phyloP scores from a whole-genome alignment of 2,113 vertebrate genomes.

The Ramphastos sulfuratus region DNA sequence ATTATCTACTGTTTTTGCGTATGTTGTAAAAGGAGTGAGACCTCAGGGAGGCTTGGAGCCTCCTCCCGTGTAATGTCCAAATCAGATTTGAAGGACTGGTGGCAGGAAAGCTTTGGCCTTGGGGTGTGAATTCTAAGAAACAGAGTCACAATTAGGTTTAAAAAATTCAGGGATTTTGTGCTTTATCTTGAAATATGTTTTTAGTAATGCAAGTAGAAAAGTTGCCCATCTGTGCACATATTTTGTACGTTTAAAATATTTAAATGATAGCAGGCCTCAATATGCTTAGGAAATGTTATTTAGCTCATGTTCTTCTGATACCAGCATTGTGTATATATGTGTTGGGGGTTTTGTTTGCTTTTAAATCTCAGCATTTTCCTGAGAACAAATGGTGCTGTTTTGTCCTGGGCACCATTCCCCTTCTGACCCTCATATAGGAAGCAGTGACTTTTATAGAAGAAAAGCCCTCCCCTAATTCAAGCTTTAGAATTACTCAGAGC shows the following conservation, averaged over 20 bases:
- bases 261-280: slow-evolving; percentile 70
- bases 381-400: slow-evolving; percentile 27
- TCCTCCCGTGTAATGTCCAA: slow-evolving; percentile 79
- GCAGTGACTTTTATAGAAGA: not conserved
- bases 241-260: slow-evolving; percentile 78
- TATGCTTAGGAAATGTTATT: slow-evolving; percentile 72
- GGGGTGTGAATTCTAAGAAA: slow-evolving; percentile 81
- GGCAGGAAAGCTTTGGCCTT: slow-evolving; percentile 83
- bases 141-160: slow-evolving; percentile 81
- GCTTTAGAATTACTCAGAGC: not conserved
- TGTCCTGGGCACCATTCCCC: not conserved
- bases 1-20: slow-evolving; percentile 78
- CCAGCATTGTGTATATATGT: not conserved
- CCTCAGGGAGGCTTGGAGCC: slow-evolving; percentile 79
- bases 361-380: not conserved
- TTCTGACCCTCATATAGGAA: not conserved
- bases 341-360: not conserved
- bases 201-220: slow-evolving; percentile 73
- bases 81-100: slow-evolving; percentile 80
- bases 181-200: slow-evolving; percentile 77
- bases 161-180: slow-evolving; percentile 84
- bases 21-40: slow-evolving; percentile 73
- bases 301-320: slow-evolving; percentile 44
- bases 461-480: not conserved
- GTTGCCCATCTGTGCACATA: slow-evolving; percentile 80